A percentile compares a stretch with the other conserved stretches of the same genome.
These are phyloP conservation scores for Lates japonicus DNA, from an alignment of 2,797 vertebrate species.

Conservation along the genomic window DNA sequence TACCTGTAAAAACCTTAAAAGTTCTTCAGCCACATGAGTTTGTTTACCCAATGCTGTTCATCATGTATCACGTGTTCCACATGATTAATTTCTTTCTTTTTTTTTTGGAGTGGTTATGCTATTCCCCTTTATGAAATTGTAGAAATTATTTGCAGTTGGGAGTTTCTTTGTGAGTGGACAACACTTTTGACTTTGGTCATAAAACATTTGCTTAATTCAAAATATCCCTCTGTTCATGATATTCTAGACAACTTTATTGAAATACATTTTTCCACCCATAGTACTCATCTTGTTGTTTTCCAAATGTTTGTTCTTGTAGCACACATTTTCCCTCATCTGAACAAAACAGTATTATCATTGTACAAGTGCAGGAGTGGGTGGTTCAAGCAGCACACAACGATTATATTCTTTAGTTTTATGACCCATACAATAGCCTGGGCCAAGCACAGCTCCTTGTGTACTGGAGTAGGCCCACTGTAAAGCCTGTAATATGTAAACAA, in stretches of 20 bases:
- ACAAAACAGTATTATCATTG: constrained; percentile 73
- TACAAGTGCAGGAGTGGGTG: constrained; percentile 74
- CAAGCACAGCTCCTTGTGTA: constrained; percentile 82
- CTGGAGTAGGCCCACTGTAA: constrained; percentile 83
- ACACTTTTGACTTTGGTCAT: background rate
- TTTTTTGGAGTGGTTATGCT: background rate
- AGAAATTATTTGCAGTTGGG: background rate
- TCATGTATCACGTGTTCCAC: background rate
- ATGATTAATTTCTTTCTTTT: background rate
- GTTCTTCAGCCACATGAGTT: background rate
- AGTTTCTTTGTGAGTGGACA: background rate
- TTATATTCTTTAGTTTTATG: constrained; percentile 89
- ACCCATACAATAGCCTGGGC: constrained; percentile 80
- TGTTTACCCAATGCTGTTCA: background rate
- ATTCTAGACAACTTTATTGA: background rate
- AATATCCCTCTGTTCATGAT: background rate
- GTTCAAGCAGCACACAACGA: constrained; percentile 75
- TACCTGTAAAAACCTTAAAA: background rate
- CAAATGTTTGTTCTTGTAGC: constrained; percentile 41
- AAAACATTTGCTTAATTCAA: background rate
- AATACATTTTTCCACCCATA: background rate
- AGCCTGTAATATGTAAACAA: constrained; percentile 93
- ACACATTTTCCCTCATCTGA: constrained; percentile 57
- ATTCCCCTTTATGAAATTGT: constrained; percentile 3
- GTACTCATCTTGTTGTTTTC: constrained; percentile 22